Evolutionary conservation across 2,888 invertebrate genomes (phyloP).

Genomic region (Carterocephalus palaemon): DNA sequence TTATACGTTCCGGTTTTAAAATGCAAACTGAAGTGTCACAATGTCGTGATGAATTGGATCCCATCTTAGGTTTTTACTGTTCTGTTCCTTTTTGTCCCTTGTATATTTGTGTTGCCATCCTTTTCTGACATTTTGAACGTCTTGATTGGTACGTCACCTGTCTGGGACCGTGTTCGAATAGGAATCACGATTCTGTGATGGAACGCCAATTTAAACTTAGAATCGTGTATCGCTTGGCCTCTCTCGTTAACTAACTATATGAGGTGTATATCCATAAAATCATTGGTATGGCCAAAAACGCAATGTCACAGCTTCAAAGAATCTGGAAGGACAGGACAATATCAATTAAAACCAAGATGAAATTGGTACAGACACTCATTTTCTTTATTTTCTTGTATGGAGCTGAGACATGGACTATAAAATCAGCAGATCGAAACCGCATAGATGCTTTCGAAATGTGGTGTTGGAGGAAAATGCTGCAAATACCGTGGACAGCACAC

Average conservation of each 20-base stretch:
- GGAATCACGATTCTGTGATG: slow-evolving; percentile 32
- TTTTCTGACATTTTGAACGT: slow-evolving; percentile 42
- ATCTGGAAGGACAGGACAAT: no score
- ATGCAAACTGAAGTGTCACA: slow-evolving; percentile 37
- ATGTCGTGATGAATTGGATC: slow-evolving; percentile 42
- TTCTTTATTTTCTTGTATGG: no score
- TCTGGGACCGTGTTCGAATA: slow-evolving; percentile 41
- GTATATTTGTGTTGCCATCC: slow-evolving; percentile 34
- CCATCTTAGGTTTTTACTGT: slow-evolving; percentile 26
- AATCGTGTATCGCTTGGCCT: slow-evolving; percentile 33
- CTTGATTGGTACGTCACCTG: slow-evolving; percentile 58
- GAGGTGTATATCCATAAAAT: no score
- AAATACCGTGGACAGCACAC: no score
- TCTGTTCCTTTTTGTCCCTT: slow-evolving; percentile 36
- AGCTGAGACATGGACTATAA: no score
- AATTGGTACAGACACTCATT: no score
- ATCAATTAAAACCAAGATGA: no score
- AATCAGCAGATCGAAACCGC: no score
- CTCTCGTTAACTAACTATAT: slow-evolving; percentile 29
- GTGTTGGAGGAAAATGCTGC: no score
- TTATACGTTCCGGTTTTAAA: slow-evolving; percentile 23
- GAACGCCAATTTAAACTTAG: slow-evolving; percentile 34
- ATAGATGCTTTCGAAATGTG: no score
- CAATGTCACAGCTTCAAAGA: no score
- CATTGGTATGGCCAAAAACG: not conserved